These are phyloP conservation scores for Anolis apletophallus DNA, from an alignment of 2,797 vertebrate species.

Conservation along the genomic window DNA sequence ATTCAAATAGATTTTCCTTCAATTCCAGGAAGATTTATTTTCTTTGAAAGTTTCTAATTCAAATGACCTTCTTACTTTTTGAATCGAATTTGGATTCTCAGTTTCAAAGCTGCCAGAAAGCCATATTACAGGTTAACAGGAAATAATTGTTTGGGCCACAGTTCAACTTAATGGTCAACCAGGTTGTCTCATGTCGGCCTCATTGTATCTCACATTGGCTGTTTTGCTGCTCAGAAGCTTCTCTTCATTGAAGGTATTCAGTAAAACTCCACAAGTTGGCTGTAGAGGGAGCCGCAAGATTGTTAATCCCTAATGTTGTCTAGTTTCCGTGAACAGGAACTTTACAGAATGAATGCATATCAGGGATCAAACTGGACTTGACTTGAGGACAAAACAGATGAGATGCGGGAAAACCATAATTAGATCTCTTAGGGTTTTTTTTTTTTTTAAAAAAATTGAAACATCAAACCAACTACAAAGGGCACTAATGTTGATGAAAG, in stretches of 20 bases:
- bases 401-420: background rate
- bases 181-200: background rate
- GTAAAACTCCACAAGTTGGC: background rate
- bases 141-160: background rate
- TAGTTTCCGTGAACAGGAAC: background rate
- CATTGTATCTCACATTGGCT: background rate
- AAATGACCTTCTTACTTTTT: background rate
- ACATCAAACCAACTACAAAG: background rate
- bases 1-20: background rate
- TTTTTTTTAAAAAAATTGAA: too few relatives aligned
- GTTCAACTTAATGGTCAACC: background rate
- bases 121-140: background rate
- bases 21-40: background rate
- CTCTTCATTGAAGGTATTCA: background rate
- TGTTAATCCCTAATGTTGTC: background rate
- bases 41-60: background rate
- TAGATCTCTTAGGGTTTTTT: background rate
- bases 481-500: background rate
- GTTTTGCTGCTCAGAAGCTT: background rate
- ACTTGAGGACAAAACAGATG: background rate
- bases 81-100: background rate
- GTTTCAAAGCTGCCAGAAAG: background rate
- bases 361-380: background rate
- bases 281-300: constrained; percentile 35
- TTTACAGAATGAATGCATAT: background rate